These are phyloP conservation scores for Cyclura pinguis DNA, from an alignment of 2,797 vertebrate species.

Conservation along the genomic window DNA sequence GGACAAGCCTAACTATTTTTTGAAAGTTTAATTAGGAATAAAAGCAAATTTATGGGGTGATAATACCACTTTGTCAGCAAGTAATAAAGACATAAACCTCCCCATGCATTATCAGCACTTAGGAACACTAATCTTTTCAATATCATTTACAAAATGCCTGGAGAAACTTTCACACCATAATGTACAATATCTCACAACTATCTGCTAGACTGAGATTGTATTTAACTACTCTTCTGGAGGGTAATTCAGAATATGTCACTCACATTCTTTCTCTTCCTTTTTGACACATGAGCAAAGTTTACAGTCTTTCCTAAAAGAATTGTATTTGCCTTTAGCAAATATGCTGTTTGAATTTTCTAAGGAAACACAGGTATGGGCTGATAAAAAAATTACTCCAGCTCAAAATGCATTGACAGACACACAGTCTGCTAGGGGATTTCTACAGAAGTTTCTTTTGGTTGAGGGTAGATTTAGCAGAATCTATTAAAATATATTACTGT, in stretches of 20 bases:
- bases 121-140: constrained; percentile 53
- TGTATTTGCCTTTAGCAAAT: constrained; percentile 71
- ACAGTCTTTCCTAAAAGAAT: constrained; percentile 55
- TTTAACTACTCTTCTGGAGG: constrained; percentile 53
- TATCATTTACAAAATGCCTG: constrained; percentile 56
- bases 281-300: constrained; percentile 56
- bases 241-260: constrained; percentile 53
- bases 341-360: constrained; percentile 63
- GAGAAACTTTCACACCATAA: constrained; percentile 47
- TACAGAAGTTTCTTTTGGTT: constrained; percentile 60
- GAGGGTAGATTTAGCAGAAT: constrained; percentile 67
- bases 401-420: constrained; percentile 62
- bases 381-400: constrained; percentile 54
- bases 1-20: constrained; percentile 61
- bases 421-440: constrained; percentile 63
- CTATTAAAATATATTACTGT: constrained; percentile 46
- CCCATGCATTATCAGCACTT: constrained; percentile 48
- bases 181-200: constrained; percentile 48
- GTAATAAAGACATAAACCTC: constrained; percentile 70
- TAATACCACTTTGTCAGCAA: constrained; percentile 58
- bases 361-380: constrained; percentile 58
- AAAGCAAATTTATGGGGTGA: constrained; percentile 72
- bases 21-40: constrained; percentile 75
- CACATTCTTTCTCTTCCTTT: constrained; percentile 47
- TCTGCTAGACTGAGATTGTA: constrained; percentile 16